phyloP scores from a whole-genome alignment of 2,888 invertebrate genomes.

The Rhagonycha lutea region DNA sequence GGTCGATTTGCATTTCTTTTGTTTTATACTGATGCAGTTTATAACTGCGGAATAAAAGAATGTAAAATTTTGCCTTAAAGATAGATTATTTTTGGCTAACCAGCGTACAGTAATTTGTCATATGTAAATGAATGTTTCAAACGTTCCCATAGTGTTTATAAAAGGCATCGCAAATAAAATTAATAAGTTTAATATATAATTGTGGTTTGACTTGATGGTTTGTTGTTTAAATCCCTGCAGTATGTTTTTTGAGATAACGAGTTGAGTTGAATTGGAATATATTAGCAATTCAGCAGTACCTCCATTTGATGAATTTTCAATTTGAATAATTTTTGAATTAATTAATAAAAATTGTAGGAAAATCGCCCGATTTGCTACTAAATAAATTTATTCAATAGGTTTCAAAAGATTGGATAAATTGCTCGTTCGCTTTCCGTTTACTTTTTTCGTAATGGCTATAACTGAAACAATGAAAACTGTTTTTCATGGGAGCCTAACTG shows the following conservation, averaged over 20 bases:
- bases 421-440: not conserved
- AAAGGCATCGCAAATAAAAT: not conserved
- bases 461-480: not conserved
- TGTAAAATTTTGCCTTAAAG: not conserved
- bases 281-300: not conserved
- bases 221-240: no score
- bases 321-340: not conserved
- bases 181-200: not conserved
- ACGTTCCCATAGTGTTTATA: not conserved
- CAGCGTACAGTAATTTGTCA: not conserved
- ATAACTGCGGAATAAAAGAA: not conserved
- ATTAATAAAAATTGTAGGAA: not conserved
- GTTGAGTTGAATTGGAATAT: not conserved
- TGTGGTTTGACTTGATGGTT: not conserved
- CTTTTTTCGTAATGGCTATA: not conserved
- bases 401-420: not conserved
- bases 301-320: not conserved
- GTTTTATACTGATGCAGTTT: not conserved
- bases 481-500: not conserved
- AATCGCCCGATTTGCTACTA: not conserved
- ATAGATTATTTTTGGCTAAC: not conserved
- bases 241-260: not conserved
- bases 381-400: not conserved
- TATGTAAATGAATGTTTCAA: not conserved
- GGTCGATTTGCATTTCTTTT: no score